Base-by-base conservation (phyloP, 2,888 invertebrate species). In the Coelopa pilipes region DNA sequence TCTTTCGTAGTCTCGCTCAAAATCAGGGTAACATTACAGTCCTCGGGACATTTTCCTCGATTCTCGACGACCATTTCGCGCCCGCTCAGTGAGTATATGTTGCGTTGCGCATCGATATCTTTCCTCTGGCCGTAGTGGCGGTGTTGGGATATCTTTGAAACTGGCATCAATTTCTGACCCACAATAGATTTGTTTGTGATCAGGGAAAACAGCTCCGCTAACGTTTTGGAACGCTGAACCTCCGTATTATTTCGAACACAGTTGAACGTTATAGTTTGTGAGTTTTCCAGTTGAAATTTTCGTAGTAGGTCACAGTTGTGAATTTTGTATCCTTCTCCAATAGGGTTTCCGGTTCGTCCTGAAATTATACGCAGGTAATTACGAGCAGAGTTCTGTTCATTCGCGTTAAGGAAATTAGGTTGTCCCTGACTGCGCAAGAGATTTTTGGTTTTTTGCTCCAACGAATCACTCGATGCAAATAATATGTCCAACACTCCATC, bases 401-500 rank as follows among this genome's bases (percentile, higher is more conserved):
- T 34, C 34, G 34, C 34, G 7, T 34, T 34, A 2, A 4, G 34
- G 4, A 34, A 34, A n/a, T 69, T 60, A 11, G 50, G 19, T 62
- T 75, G n/a, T 57, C 80, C 76, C 21, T 78, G 70, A 70, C 78
- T 74, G 50, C 81, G 79, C 13, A 81, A 77, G n/a, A 80, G 78
- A 50, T 79, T 79, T 73, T 83, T 85, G 70, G 83, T 82, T 66
- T 82, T 82, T 69, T 83, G 80, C 49, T 84, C 83, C 17, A 83
- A 78, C 0, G 81, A 78, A 88, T 88, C 47, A 60, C 89, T 90
- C 1, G 89, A 90, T 7, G 90, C 90, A 24, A 92, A 90, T 21
- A 94, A 84, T 47, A 95, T 88, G 80, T 95, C 95, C 82, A 90
- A 89, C 0, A 93, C 90, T 46, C 90, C 90, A 84, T 95, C 94